These are phyloP conservation scores for Paradoxurus hermaphroditus DNA, from an alignment of 2,113 vertebrate species.

Conservation along the genomic window DNA sequence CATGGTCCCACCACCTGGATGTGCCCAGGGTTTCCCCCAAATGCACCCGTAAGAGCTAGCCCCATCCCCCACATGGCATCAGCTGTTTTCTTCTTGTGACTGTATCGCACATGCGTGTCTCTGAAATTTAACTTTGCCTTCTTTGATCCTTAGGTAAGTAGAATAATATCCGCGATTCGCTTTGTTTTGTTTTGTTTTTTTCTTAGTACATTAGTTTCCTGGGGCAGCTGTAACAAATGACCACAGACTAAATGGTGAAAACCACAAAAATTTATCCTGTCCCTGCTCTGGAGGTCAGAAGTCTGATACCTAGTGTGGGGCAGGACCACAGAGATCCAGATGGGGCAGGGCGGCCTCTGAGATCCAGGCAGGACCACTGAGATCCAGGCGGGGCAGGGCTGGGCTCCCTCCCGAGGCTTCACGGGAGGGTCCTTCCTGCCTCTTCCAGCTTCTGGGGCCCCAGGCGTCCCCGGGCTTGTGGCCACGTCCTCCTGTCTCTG, in stretches of 20 bases:
- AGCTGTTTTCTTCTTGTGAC: no score
- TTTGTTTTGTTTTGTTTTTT: neutral
- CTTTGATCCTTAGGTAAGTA: neutral
- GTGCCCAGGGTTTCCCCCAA: neutral
- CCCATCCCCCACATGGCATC: neutral
- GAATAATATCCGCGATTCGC: neutral
- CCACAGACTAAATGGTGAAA: neutral
- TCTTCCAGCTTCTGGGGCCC: neutral
- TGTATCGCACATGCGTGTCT: neutral
- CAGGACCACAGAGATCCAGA: neutral
- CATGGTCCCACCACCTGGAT: no score
- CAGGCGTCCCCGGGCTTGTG: rapidly evolving
- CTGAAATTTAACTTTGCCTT: neutral
- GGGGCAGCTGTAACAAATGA: neutral
- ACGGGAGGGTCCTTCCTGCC: neutral
- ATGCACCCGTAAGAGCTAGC: neutral
- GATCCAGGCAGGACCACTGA: no score
- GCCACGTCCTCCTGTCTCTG: neutral
- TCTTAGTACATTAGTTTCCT: neutral
- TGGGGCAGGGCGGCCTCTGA: rapidly evolving
- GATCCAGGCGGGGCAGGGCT: no score
- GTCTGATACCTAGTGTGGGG: neutral
- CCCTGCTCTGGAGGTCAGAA: neutral
- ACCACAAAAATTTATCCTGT: neutral
- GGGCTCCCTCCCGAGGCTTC: neutral